Evolutionary conservation across 2,113 vertebrate species (phyloP).

Genomic region (Cromileptes altivelis): DNA sequence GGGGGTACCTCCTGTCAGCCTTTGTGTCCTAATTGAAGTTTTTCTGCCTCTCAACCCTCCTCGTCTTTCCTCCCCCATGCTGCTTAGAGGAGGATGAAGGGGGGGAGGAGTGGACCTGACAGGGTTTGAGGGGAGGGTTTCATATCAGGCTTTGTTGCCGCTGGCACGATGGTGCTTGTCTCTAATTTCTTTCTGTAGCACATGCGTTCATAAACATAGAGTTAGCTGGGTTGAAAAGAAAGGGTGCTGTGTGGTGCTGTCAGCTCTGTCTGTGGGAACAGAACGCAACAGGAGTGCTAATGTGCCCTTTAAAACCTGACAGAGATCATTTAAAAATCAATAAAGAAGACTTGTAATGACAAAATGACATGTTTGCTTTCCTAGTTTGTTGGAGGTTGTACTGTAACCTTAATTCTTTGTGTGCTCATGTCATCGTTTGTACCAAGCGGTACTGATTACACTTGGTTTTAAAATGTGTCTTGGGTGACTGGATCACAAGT

Average conservation of each 20-base stretch:
- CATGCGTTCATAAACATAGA: conserved; percentile 39
- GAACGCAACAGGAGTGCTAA: conserved; percentile 48
- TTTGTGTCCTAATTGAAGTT: conserved; percentile 87
- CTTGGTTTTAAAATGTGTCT: no score
- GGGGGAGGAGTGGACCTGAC: conserved; percentile 37
- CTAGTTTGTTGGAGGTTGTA: neutral
- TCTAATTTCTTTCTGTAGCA: conserved; percentile 52
- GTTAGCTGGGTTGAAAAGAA: conserved; percentile 30
- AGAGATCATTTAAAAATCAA: conserved; percentile 41
- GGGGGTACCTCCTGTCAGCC: conserved; percentile 74
- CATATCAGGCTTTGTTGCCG: conserved; percentile 67
- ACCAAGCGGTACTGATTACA: neutral
- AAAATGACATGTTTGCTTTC: conserved; percentile 1
- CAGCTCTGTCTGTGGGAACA: conserved; percentile 24
- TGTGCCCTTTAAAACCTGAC: conserved; percentile 42
- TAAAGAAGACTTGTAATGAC: conserved; percentile 14
- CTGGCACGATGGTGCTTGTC: conserved; percentile 48
- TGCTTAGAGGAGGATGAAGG: conserved; percentile 34
- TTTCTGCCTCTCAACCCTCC: conserved; percentile 72
- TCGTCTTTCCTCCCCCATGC: conserved; percentile 62
- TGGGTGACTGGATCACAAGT: no score
- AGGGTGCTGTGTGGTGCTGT: conserved; percentile 19
- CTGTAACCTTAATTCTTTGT: neutral
- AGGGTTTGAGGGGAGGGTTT: conserved; percentile 59
- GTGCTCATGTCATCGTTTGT: neutral